Evolutionary conservation across 2,113 vertebrate genomes (phyloP), one percentile per base, ranked within the genome.

Genomic region (Indri indri): DNA sequence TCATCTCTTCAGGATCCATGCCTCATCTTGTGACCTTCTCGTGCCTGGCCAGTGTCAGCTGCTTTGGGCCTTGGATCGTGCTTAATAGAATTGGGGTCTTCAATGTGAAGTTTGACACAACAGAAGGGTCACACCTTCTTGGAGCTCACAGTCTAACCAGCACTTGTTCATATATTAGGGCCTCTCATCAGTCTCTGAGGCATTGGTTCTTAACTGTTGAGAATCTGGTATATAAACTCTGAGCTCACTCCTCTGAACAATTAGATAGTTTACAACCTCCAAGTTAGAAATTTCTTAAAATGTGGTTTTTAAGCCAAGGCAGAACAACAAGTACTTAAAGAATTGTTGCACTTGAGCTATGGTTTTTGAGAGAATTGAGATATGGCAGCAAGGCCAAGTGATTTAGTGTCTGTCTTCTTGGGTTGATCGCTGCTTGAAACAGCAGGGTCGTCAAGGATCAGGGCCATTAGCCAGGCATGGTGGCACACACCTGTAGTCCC

Each of bases 241-340:
- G 54, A 95, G 54, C 27, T 77, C 12, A 80, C 3, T 70, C 11
- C 54, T 40, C 32, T 92, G 71, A 94, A 81, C 30, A 94, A 17
- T 90, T 76, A 40, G 27, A 50, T 3, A 63, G 37, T 91, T 91
- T 47, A 88, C 13, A 85, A 25, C 23, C 42, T 85, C 63, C 23
- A 61, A 40, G 40, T 91, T 90, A 42, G 70, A 87, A 82, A 97
- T 90, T 77, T 87, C 25, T 70, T 70, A 85, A 91, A 92, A 70
- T 82, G 74, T 84, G 32, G 14, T 90, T 82, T 81, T 94, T 54
- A 80, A 85, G 59, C 57, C 63, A 92, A 66, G 14, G 52, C 61
- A 90, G 37, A 94, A 86, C 45, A 95, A 34, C 47, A 92, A 40
- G 54, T 61, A 14, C n/a, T 73, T 88, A 88, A 87, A 93, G 57